These are phyloP conservation scores for Drosophila prostipennis DNA, from an alignment of 2,888 invertebrate species.

Conservation along the genomic window DNA sequence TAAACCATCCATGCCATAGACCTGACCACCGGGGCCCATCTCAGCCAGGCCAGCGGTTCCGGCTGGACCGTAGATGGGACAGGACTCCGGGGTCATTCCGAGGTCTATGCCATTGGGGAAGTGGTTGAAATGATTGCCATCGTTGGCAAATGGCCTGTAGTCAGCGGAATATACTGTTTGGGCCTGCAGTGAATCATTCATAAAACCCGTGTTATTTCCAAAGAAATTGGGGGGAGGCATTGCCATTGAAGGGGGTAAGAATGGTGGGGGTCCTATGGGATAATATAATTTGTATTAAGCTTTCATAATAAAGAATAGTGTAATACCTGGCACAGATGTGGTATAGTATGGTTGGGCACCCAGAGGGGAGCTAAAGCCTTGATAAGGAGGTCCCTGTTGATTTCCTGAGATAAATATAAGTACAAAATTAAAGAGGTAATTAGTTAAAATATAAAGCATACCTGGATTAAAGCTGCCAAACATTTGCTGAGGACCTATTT, in stretches of 20 bases:
- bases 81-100: conserved; percentile 13
- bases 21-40: conserved; percentile 22
- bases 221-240: conserved; percentile 6
- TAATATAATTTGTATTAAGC: neutral
- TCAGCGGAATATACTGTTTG: conserved; percentile 47
- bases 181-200: conserved; percentile 29
- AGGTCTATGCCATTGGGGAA: conserved; percentile 36
- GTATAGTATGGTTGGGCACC: conserved; percentile 7
- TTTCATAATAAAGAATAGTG: neutral
- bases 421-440: neutral
- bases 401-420: neutral
- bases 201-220: conserved; percentile 6
- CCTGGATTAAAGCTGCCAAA: conserved; percentile 6
- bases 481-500: conserved; percentile 6
- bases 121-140: conserved; percentile 43
- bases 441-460: neutral
- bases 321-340: neutral
- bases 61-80: conserved; percentile 3
- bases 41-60: conserved; percentile 19
- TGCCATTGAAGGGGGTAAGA: conserved; percentile 6
- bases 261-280: conserved; percentile 3
- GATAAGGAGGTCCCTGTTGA: neutral
- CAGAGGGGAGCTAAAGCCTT: conserved; percentile 1
- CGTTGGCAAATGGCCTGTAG: conserved; percentile 29
- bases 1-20: conserved; percentile 34